Evolutionary conservation across 2,888 invertebrate species (phyloP).

Genomic region (Ochlodes sylvanus): DNA sequence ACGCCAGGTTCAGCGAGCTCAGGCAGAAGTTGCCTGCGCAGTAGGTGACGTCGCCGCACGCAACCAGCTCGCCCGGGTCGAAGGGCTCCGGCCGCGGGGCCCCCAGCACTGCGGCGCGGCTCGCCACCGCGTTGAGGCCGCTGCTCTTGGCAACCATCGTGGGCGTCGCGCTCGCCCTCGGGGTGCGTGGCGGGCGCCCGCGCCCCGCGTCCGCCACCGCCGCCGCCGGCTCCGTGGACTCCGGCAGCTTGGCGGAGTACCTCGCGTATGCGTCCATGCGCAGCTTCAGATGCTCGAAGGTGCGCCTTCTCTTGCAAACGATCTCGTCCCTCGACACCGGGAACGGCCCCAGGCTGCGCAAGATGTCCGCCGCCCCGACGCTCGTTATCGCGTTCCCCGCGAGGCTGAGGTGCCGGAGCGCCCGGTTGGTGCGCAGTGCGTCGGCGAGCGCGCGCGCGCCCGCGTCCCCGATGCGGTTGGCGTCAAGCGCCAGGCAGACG

Average conservation of each 20-base stretch:
- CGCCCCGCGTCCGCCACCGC: too few relatives aligned
- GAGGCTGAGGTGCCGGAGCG: constrained; percentile 50
- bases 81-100: constrained; percentile 46
- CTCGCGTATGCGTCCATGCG: constrained; percentile 37
- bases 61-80: constrained; percentile 40
- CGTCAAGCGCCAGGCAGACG: constrained; percentile 41
- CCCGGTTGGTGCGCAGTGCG: constrained; percentile 50
- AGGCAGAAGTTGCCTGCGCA: constrained; percentile 48
- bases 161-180: neutral
- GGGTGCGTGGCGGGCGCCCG: neutral
- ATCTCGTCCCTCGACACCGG: constrained; percentile 46
- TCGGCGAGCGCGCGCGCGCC: constrained; percentile 47
- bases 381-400: constrained; percentile 50
- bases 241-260: constrained; percentile 37
- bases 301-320: constrained; percentile 40
- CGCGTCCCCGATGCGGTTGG: constrained; percentile 47
- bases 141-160: neutral
- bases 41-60: constrained; percentile 37
- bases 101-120: constrained; percentile 41
- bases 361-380: constrained; percentile 45
- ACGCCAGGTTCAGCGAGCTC: constrained; percentile 48
- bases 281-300: constrained; percentile 41
- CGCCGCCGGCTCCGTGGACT: constrained; percentile 11
- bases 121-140: constrained; percentile 4
- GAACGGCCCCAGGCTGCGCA: constrained; percentile 46